Percentiles rank a stretch among this genome's conserved stretches.
These are phyloP conservation scores for Eudemis profundana DNA, from an alignment of 2,888 invertebrate species.

Conservation along the genomic window DNA sequence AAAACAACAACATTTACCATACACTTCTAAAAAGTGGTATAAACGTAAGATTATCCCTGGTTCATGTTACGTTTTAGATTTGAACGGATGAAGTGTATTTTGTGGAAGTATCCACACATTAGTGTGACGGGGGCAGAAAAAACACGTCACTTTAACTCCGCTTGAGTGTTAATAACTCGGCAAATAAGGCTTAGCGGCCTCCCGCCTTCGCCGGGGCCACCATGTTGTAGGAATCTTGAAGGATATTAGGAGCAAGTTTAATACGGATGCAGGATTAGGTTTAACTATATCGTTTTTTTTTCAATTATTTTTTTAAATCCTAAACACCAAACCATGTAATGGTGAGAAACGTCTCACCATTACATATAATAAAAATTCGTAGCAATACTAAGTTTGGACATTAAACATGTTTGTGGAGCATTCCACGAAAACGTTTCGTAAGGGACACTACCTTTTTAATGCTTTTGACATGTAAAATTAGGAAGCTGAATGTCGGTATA, in stretches of 20 bases:
- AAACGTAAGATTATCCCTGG: not conserved
- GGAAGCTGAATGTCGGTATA: too few species aligned
- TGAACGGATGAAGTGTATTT: not conserved
- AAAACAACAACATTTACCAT: not conserved
- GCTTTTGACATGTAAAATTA: too few species aligned
- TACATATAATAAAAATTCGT: too few species aligned
- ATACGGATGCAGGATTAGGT: too few species aligned
- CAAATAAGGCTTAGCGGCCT: slow-evolving; percentile 35
- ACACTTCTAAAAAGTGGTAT: not conserved
- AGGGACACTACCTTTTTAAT: too few species aligned
- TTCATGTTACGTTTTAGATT: not conserved
- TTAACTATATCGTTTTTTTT: too few species aligned
- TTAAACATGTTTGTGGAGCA: too few species aligned
- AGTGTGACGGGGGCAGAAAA: slow-evolving; percentile 15
- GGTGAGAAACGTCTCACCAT: too few species aligned
- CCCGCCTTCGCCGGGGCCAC: slow-evolving; percentile 12
- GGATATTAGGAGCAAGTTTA: not conserved
- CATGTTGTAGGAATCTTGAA: not conserved
- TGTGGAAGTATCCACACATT: slow-evolving; percentile 10
- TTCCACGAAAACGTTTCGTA: too few species aligned
- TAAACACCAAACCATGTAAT: too few species aligned
- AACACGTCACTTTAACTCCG: slow-evolving; percentile 32
- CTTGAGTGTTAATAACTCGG: slow-evolving; percentile 40
- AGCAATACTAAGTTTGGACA: too few species aligned
- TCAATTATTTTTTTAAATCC: too few species aligned